Conservation (phyloP, 92 coral and sea anemone species). For the Epizoanthus stellaris region DNA sequence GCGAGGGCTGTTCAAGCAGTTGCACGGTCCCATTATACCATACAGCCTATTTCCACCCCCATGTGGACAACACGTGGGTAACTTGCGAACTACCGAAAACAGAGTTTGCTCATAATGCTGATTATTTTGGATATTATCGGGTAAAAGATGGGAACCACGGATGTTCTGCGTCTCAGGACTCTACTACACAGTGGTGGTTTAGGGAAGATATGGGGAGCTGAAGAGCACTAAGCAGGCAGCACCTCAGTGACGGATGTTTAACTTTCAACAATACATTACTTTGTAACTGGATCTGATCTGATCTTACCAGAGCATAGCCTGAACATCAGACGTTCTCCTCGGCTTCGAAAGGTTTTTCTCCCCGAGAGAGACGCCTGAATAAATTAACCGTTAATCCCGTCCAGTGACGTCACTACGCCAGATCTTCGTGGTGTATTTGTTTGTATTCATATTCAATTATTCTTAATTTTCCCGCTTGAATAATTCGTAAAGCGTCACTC, state of each 20-base stretch:
- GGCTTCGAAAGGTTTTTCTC: too few relatives aligned
- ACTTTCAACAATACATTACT: too few relatives aligned
- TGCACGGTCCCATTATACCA: neutral
- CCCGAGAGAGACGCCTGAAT: too few relatives aligned
- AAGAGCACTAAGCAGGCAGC: neutral
- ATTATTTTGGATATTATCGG: neutral
- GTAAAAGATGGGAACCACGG: neutral
- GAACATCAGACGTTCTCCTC: too few relatives aligned
- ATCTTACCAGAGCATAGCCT: too few relatives aligned
- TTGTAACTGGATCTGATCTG: too few relatives aligned
- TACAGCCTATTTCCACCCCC: neutral
- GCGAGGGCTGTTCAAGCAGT: neutral
- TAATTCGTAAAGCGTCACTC: too few relatives aligned
- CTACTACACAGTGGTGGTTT: conserved; percentile 12
- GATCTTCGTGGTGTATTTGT: too few relatives aligned
- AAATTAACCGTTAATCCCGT: too few relatives aligned
- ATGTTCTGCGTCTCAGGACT: conserved; percentile 3
- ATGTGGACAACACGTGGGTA: neutral
- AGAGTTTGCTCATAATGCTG: neutral
- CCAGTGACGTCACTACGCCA: too few relatives aligned
- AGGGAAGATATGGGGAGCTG: neutral
- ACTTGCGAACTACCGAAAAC: neutral
- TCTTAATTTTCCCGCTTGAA: too few relatives aligned
- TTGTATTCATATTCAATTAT: too few relatives aligned
- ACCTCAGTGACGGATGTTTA: neutral